Base-by-base conservation (phyloP, 2,888 invertebrate genomes). In the Drosophila ustulata region DNA sequence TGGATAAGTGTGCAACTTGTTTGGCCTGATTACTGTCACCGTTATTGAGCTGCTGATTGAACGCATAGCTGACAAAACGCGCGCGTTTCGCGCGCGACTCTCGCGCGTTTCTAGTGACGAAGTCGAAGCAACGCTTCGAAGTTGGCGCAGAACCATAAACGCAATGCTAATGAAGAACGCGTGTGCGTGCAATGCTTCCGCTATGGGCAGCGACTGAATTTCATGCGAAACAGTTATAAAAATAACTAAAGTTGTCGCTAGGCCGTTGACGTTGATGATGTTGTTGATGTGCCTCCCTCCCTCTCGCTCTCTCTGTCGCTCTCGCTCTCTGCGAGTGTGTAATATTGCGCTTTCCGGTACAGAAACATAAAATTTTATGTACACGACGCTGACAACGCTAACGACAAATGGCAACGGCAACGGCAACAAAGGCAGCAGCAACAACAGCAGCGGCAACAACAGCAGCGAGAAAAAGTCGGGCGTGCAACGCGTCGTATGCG, bases 291-390 rank as follows among this genome's bases (percentile, higher is more conserved):
- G 65, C 18, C 7, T 13, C 18, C 7, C n/a, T 13, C 4, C 13
- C 39, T 13, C 49, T 50, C 18, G 1, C 18, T 18, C 18, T 18
- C 18, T 13, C 7, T n/a, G n/a, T n/a, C n/a, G n/a, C n/a, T 13
- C 18, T 41, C n/a, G 4, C 4, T 39, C 39, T 13, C 49, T 50
- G 50, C 68, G 69, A 71, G 70, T 80, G 70, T 74, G 75, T 78
- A 79, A 81, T 80, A 80, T 67, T 72, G 88, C 71, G 85, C 72
- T 84, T 84, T 84, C 84, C 84, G 84, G 85, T 87, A 80, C 71
- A 82, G 80, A 87, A 84, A 85, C 85, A 86, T 88, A 83, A 81
- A 82, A 86, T 82, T 86, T 88, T 76, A 88, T 88, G 85, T 81
- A 72, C 78, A 82, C 83, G 76, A 76, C 71, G 70, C 71, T 78